A percentile compares a stretch with the other conserved stretches of the same genome.
phyloP scores from a whole-genome alignment of 2,888 invertebrate species.

The Blomia tropicalis region DNA sequence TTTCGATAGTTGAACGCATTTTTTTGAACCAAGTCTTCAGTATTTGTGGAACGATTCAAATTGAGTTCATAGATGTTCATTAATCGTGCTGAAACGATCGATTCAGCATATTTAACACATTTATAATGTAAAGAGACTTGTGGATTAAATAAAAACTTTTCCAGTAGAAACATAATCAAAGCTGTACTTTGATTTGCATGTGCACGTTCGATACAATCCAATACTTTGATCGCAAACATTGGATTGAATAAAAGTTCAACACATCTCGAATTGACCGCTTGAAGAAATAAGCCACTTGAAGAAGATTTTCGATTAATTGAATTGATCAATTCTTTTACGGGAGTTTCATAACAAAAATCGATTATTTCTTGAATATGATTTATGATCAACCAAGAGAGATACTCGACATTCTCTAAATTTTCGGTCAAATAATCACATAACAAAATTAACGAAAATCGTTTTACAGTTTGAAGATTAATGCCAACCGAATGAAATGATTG shows the following conservation, averaged over 20 bases:
- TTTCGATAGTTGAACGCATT: neutral
- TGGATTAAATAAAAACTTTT: slow-evolving; percentile 49
- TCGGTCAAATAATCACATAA: slow-evolving; percentile 57
- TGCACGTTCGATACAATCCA: slow-evolving; percentile 50
- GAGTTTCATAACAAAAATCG: slow-evolving; percentile 47
- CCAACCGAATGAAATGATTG: neutral
- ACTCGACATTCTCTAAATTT: slow-evolving; percentile 53
- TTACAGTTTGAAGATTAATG: slow-evolving; percentile 34
- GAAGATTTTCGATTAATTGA: slow-evolving; percentile 48
- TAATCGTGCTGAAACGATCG: slow-evolving; percentile 10
- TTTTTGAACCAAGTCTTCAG: neutral
- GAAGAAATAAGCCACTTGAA: slow-evolving; percentile 53
- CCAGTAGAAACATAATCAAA: slow-evolving; percentile 47
- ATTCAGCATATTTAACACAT: slow-evolving; percentile 15
- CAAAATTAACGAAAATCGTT: slow-evolving; percentile 51
- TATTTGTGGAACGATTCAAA: neutral
- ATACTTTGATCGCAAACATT: slow-evolving; percentile 49
- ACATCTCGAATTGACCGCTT: slow-evolving; percentile 52
- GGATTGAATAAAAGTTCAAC: slow-evolving; percentile 44
- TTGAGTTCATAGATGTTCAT: slow-evolving; percentile 7
- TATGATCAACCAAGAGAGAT: slow-evolving; percentile 58
- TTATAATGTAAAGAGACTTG: slow-evolving; percentile 35
- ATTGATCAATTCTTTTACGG: slow-evolving; percentile 48
- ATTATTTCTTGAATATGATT: slow-evolving; percentile 54
- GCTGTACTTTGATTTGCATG: slow-evolving; percentile 53